Percentiles rank a stretch among this genome's conserved stretches.
phyloP scores from a whole-genome alignment of 2,888 invertebrate species.

The Priocnemis perturbator region DNA sequence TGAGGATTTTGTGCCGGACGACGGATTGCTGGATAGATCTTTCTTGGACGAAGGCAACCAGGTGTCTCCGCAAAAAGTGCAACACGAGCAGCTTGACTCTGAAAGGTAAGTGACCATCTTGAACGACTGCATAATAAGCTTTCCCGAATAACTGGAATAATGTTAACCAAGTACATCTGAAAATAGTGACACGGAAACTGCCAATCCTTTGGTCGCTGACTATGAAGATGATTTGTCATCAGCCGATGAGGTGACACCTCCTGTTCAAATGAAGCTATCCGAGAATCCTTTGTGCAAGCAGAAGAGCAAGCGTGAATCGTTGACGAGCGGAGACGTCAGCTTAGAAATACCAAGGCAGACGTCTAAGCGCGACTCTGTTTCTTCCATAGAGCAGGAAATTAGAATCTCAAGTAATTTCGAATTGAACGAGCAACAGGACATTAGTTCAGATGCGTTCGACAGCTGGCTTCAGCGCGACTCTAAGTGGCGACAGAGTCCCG shows the following conservation, averaged over 20 bases:
- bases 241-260: constrained; percentile 76
- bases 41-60: constrained; percentile 83
- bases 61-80: constrained; percentile 71
- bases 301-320: constrained; percentile 66
- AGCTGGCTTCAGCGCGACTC: constrained; percentile 82
- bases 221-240: constrained; percentile 90
- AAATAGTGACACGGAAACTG: constrained; percentile 82
- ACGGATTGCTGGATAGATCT: constrained; percentile 84
- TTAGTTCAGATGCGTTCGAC: constrained; percentile 75
- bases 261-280: constrained; percentile 61
- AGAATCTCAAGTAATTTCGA: constrained; percentile 59
- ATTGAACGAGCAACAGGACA: constrained; percentile 57
- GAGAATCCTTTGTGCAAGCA: constrained; percentile 72
- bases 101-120: constrained; percentile 76
- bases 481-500: constrained; percentile 85
- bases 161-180: constrained; percentile 12
- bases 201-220: constrained; percentile 88
- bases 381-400: constrained; percentile 71
- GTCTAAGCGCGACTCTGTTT: constrained; percentile 66
- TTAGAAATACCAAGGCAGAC: constrained; percentile 45
- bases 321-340: constrained; percentile 59
- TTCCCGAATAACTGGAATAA: too few relatives aligned
- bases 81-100: constrained; percentile 75
- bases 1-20: constrained; percentile 85
- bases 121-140: background rate